phyloP scores from a whole-genome alignment of 2,113 vertebrate genomes.

The Suricata suricatta region DNA sequence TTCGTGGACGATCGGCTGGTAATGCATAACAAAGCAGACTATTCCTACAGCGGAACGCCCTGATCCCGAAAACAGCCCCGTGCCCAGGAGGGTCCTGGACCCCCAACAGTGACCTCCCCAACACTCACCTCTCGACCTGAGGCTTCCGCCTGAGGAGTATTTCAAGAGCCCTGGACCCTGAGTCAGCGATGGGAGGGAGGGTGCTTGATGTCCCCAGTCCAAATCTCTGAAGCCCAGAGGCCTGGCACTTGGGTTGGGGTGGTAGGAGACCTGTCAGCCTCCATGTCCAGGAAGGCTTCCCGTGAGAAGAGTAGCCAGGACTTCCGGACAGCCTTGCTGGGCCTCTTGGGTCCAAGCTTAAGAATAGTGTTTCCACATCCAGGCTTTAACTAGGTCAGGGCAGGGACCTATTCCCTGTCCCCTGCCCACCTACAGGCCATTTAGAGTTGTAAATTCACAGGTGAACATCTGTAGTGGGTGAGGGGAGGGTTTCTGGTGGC shows the following conservation, averaged over 20 bases:
- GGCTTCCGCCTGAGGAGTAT: background rate
- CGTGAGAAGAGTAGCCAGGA: background rate
- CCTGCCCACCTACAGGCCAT: background rate
- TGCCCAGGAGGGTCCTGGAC: background rate
- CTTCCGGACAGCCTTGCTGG: background rate
- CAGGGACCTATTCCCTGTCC: constrained; percentile 1
- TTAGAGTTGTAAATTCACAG: constrained; percentile 23
- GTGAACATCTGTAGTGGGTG: background rate
- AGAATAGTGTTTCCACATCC: constrained; percentile 21
- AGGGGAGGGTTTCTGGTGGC: background rate
- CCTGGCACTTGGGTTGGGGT: background rate
- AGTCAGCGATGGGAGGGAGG: constrained; percentile 31
- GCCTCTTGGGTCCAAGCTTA: constrained; percentile 31
- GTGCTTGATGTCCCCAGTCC: background rate
- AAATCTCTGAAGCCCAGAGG: background rate
- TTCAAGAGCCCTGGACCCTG: background rate
- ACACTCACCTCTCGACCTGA: background rate
- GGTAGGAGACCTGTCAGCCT: background rate
- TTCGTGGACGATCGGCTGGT: constrained; percentile 99
- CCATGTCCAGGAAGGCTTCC: constrained; percentile 7
- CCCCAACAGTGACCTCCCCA: background rate
- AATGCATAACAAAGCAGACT: constrained; percentile 99
- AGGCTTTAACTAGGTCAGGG: constrained; percentile 10
- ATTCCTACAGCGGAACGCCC: constrained; percentile 96
- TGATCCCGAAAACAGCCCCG: constrained; percentile 73